These are phyloP conservation scores for Panthera uncia DNA, from an alignment of 2,113 vertebrate species.

Conservation along the genomic window DNA sequence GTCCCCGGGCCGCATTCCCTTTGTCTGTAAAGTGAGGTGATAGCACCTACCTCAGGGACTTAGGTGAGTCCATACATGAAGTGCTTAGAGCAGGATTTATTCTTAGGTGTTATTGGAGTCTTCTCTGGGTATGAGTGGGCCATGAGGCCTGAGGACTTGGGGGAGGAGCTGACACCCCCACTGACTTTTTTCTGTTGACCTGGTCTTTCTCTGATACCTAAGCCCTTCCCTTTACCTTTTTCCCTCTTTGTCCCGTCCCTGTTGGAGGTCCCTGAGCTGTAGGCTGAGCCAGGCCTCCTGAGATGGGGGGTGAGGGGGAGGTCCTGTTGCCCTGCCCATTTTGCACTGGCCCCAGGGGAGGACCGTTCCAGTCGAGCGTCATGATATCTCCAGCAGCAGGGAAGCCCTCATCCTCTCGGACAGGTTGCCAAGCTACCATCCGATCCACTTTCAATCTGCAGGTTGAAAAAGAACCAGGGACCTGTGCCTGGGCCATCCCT, in stretches of 20 bases:
- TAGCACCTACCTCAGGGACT: accelerated
- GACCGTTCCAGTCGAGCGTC: not conserved
- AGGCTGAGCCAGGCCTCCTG: not conserved
- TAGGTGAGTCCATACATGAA: accelerated
- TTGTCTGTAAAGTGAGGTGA: not conserved
- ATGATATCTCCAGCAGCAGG: not conserved
- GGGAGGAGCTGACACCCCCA: not conserved
- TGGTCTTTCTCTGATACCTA: too few species aligned
- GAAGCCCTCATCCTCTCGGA: not conserved
- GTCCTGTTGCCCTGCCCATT: not conserved
- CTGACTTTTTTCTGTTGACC: not conserved
- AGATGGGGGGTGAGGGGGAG: too few species aligned
- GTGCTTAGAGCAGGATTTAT: too few species aligned
- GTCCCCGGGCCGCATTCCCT: not conserved
- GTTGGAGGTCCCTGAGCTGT: not conserved
- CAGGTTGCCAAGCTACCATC: not conserved
- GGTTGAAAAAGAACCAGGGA: not conserved
- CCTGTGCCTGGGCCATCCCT: not conserved
- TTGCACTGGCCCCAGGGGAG: not conserved
- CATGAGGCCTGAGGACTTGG: not conserved
- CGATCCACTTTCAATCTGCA: not conserved
- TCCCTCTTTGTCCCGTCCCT: not conserved
- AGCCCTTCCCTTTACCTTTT: not conserved
- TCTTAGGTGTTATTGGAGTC: too few species aligned
- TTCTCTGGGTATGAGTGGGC: not conserved